A percentile compares a stretch with the other conserved stretches of the same genome.
Evolutionary conservation across 2,888 invertebrate species (phyloP).

Genomic region (Agonopterix arenella): DNA sequence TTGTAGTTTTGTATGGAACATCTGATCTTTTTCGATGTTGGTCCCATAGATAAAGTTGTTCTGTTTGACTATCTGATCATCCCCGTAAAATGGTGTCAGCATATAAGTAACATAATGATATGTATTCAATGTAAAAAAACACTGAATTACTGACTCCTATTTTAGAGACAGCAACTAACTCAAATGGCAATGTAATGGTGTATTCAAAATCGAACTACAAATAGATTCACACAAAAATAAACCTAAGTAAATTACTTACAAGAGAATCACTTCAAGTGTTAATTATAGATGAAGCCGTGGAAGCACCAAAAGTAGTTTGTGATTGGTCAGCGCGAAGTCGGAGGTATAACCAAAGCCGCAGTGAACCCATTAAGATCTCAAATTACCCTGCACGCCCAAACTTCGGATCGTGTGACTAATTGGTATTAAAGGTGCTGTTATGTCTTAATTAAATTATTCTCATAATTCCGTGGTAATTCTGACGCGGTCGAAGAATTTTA

Average conservation of each 20-base stretch:
- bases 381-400: slow-evolving; percentile 72
- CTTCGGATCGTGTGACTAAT: slow-evolving; percentile 70
- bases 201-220: too few relatives aligned
- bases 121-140: too few relatives aligned
- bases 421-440: slow-evolving; percentile 70
- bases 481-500: slow-evolving; percentile 60
- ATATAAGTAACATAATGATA: too few relatives aligned
- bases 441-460: slow-evolving; percentile 73
- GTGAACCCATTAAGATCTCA: slow-evolving; percentile 67
- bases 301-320: slow-evolving; percentile 30
- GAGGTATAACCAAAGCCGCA: slow-evolving; percentile 60
- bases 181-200: too few relatives aligned
- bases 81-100: too few relatives aligned
- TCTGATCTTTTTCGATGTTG: too few relatives aligned
- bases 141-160: too few relatives aligned
- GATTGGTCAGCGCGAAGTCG: slow-evolving; percentile 60
- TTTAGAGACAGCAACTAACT: too few relatives aligned
- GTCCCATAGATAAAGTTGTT: too few relatives aligned
- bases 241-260: slow-evolving; percentile 25
- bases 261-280: slow-evolving; percentile 51
- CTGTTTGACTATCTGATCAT: too few relatives aligned
- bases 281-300: slow-evolving; percentile 55
- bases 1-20: too few relatives aligned
- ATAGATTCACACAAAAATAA: neutral
- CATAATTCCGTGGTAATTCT: slow-evolving; percentile 56